Evolutionary conservation across 2,888 invertebrate species (phyloP).

Genomic region (Diarsia mendica): DNA sequence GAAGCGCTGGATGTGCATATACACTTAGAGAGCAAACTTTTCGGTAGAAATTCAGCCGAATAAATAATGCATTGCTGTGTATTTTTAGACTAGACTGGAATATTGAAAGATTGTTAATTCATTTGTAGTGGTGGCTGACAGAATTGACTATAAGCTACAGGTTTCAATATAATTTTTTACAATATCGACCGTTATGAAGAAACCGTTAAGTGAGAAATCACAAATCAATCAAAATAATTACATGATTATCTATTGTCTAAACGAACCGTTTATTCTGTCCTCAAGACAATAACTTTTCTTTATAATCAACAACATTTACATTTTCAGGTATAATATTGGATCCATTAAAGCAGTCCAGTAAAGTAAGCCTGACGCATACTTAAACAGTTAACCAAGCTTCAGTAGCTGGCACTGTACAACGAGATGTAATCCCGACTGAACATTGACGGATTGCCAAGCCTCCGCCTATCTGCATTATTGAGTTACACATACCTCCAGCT

Average conservation of each 20-base stretch:
- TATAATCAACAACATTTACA: background rate
- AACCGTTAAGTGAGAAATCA: background rate
- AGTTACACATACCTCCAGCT: slow-evolving; percentile 39
- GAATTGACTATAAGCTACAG: background rate
- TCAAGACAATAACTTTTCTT: background rate
- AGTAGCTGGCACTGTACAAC: slow-evolving; percentile 21
- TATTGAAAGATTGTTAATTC: background rate
- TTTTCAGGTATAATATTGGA: slow-evolving; percentile 4
- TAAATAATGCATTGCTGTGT: slow-evolving; percentile 24
- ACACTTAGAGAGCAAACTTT: slow-evolving; percentile 23
- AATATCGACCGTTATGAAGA: background rate
- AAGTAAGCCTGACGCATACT: slow-evolving; percentile 9
- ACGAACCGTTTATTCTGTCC: background rate
- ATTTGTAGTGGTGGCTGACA: background rate
- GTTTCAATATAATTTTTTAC: background rate
- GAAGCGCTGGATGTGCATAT: slow-evolving; percentile 26
- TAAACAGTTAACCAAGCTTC: slow-evolving; percentile 10
- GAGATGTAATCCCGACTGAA: slow-evolving; percentile 52
- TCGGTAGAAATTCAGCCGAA: background rate
- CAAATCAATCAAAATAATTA: background rate
- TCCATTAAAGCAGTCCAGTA: background rate
- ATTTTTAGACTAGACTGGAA: slow-evolving; percentile 6
- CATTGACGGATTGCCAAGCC: slow-evolving; percentile 58
- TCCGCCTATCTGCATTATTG: slow-evolving; percentile 53
- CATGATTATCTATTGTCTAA: background rate